Conservation (phyloP, 2,797 vertebrate genomes). For the Brotula barbata region DNA sequence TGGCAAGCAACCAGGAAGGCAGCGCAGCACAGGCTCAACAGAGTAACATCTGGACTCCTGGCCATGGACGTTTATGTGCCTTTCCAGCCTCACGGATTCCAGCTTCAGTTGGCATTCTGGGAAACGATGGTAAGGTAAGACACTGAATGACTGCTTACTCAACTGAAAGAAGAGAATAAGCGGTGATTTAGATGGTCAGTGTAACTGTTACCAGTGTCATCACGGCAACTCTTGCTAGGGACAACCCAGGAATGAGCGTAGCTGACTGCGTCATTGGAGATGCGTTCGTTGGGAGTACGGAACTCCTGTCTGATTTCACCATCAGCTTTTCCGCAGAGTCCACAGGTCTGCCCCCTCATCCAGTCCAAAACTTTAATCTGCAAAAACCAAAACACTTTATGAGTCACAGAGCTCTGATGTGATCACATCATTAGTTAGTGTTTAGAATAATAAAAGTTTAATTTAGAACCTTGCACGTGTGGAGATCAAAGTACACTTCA, state of each 20-base stretch:
- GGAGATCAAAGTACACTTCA: conserved; percentile 74
- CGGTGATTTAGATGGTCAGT: too few relatives aligned
- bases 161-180: neutral
- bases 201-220: conserved; percentile 63
- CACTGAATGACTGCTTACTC: neutral
- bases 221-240: conserved; percentile 75
- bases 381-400: neutral
- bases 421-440: neutral
- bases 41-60: conserved; percentile 77
- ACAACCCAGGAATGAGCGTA: conserved; percentile 84
- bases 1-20: conserved; percentile 71
- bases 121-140: conserved; percentile 10
- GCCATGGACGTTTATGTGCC: conserved; percentile 57
- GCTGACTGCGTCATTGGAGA: conserved; percentile 73
- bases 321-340: conserved; percentile 83
- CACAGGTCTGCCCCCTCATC: conserved; percentile 84
- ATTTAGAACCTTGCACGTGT: conserved; percentile 66
- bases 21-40: conserved; percentile 77
- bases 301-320: conserved; percentile 81
- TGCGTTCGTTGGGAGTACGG: conserved; percentile 71
- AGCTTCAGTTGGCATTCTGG: conserved; percentile 73
- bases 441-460: neutral
- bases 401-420: neutral
- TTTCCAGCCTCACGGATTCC: conserved; percentile 76
- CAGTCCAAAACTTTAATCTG: conserved; percentile 80